These are phyloP conservation scores for Brenthis hecate DNA, from an alignment of 2,888 invertebrate genomes.

Conservation along the genomic window DNA sequence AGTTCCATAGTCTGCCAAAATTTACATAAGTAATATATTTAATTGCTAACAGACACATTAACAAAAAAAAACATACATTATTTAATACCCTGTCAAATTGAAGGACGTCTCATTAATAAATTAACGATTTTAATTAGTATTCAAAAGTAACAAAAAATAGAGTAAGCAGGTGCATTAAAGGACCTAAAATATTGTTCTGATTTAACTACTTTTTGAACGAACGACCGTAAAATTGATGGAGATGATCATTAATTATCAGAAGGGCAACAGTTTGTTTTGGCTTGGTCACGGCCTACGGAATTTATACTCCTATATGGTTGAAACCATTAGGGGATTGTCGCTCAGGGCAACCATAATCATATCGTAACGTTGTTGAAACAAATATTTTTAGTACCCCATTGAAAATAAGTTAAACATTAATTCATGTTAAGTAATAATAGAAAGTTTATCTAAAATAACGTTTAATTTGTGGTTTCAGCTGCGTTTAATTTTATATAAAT, in stretches of 20 bases:
- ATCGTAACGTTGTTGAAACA: conserved; percentile 14
- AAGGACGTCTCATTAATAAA: conserved; percentile 28
- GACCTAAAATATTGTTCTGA: conserved; percentile 42
- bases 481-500: no score
- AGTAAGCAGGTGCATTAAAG: conserved; percentile 61
- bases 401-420: background rate
- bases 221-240: conserved; percentile 76
- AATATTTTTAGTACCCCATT: conserved; percentile 13
- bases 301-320: conserved; percentile 66
- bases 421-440: no score
- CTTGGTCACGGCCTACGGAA: conserved; percentile 70
- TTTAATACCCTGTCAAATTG: conserved; percentile 7
- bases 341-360: conserved; percentile 55
- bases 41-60: background rate
- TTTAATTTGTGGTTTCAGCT: no score
- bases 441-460: no score
- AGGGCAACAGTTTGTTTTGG: conserved; percentile 75
- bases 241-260: conserved; percentile 75
- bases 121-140: conserved; percentile 32
- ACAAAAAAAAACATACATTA: conserved; percentile 1
- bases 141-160: conserved; percentile 32
- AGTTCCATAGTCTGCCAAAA: background rate
- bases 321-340: conserved; percentile 75
- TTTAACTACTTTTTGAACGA: conserved; percentile 63
- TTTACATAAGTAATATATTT: background rate